Evolutionary conservation across 2,113 vertebrate genomes (phyloP).

Genomic region (Colistium nudipinnis): DNA sequence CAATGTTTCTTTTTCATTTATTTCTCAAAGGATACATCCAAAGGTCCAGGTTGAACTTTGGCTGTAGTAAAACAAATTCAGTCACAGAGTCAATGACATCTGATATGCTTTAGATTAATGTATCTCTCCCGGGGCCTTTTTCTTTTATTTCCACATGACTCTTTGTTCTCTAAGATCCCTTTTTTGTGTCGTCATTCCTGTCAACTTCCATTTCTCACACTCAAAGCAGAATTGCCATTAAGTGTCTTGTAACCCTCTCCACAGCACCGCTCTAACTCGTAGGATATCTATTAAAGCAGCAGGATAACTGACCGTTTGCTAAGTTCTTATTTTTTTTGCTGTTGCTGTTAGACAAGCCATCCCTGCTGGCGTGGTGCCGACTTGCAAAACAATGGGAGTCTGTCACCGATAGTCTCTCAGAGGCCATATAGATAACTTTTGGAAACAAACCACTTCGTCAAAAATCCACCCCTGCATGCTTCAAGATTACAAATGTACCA

Average conservation of each 20-base stretch:
- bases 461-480: constrained; percentile 18
- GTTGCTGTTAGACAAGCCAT: constrained; percentile 23
- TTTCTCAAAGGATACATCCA: constrained; percentile 26
- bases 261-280: constrained; percentile 9
- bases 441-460: constrained; percentile 31
- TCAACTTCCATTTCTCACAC: constrained; percentile 6
- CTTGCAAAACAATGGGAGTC: constrained; percentile 29
- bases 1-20: too few relatives aligned
- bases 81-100: constrained; percentile 4
- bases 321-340: constrained; percentile 17
- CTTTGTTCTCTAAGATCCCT: constrained; percentile 31
- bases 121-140: constrained; percentile 10
- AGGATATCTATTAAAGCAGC: constrained; percentile 7
- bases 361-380: constrained; percentile 22
- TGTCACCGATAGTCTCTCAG: constrained; percentile 42
- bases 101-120: constrained; percentile 26
- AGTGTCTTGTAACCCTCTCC: constrained; percentile 27
- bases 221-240: constrained; percentile 34
- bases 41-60: neutral
- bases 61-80: constrained; percentile 5
- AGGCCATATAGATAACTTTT: constrained; percentile 41
- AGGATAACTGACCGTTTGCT: constrained; percentile 18
- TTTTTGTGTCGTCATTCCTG: neutral
- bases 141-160: constrained; percentile 18
- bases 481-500: constrained; percentile 14